Conservation (phyloP, 2,113 vertebrate genomes). For the Panthera tigris region DNA sequence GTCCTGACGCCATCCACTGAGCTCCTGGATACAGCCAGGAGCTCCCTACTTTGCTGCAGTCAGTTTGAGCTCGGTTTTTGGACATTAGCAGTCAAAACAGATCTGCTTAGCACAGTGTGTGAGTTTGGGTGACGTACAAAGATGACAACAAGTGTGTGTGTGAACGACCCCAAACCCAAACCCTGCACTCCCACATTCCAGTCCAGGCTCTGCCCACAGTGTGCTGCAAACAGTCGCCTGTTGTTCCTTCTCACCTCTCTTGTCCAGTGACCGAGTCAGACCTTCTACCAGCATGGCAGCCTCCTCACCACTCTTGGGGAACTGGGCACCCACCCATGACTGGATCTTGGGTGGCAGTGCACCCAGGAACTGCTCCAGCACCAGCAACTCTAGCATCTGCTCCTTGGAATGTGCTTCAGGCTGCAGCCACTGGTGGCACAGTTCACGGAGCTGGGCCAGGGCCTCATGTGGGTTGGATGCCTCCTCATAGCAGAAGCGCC, state of each 20-base stretch:
- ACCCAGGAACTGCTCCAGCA: conserved; percentile 73
- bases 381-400: conserved; percentile 69
- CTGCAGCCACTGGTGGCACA: conserved; percentile 68
- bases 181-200: rapidly evolving
- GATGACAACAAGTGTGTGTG: rapidly evolving
- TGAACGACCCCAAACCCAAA: neutral
- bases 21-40: neutral
- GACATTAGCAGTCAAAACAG: neutral
- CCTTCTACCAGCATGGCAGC: conserved; percentile 41
- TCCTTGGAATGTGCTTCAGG: conserved; percentile 56
- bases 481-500: conserved; percentile 52
- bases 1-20: neutral
- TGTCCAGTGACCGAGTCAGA: neutral
- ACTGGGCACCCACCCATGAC: conserved; percentile 44
- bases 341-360: conserved; percentile 48
- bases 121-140: neutral
- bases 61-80: neutral
- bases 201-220: neutral
- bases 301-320: conserved; percentile 44
- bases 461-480: neutral
- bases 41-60: neutral
- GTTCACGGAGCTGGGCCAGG: conserved; percentile 28
- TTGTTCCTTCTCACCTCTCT: neutral
- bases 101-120: neutral
- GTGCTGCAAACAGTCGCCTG: neutral